These are phyloP conservation scores for Cryptophagus acutangulus DNA, from an alignment of 2,888 invertebrate genomes.

Conservation along the genomic window DNA sequence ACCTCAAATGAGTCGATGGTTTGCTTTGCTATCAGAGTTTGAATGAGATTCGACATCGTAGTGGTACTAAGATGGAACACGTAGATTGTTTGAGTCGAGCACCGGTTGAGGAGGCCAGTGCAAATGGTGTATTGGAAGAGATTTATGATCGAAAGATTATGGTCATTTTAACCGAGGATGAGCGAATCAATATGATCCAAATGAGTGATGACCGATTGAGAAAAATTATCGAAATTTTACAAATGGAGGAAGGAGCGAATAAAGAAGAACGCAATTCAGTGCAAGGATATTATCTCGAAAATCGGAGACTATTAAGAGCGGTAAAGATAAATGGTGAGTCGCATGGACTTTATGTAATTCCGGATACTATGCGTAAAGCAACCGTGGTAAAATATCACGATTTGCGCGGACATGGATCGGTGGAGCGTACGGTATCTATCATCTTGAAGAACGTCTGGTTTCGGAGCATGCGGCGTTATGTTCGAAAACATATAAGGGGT, in stretches of 20 bases:
- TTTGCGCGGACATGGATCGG: constrained; percentile 5
- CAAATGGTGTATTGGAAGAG: constrained; percentile 5
- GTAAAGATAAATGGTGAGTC: no score
- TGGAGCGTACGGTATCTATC: constrained; percentile 4
- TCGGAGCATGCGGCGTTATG: constrained; percentile 8
- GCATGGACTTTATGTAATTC: no score
- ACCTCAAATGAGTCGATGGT: constrained; percentile 29
- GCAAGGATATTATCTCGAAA: no score
- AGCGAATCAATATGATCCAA: no score
- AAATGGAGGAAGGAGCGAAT: no score
- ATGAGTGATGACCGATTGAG: no score
- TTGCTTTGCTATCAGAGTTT: constrained; percentile 23
- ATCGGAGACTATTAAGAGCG: no score
- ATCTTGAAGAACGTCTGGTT: constrained; percentile 7
- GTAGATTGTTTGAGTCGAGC: constrained; percentile 28
- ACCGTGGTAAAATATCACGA: constrained; percentile 13
- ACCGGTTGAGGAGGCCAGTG: constrained; percentile 17
- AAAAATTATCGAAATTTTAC: no score
- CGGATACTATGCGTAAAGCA: no score
- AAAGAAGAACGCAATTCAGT: no score
- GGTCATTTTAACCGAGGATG: no score
- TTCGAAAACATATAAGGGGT: constrained; percentile 5
- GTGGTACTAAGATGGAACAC: constrained; percentile 25
- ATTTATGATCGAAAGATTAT: no score
- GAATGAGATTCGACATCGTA: constrained; percentile 24